Evolutionary conservation across 2,888 invertebrate species (phyloP).

Genomic region (Acholoe squamosa): DNA sequence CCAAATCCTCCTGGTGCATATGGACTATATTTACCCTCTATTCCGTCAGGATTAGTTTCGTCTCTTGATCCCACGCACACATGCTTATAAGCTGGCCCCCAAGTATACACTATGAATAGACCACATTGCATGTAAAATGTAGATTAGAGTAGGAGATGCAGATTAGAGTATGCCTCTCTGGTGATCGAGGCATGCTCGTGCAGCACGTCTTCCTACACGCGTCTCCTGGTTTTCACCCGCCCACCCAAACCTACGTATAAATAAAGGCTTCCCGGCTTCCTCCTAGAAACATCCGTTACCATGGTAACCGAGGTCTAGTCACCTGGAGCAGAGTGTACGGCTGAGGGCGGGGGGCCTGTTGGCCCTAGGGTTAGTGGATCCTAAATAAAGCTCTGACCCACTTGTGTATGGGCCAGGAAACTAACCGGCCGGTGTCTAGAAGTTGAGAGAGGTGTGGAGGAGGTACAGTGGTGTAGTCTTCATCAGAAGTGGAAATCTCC

Average conservation of each 20-base stretch:
- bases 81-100: no score
- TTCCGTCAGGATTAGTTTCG: no score
- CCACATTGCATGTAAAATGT: no score
- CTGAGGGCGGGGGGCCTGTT: background rate
- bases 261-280: background rate
- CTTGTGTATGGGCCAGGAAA: background rate
- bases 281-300: background rate
- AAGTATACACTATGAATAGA: no score
- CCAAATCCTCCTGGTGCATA: no score
- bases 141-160: no score
- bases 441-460: background rate
- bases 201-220: no score
- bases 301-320: background rate
- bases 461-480: background rate
- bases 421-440: background rate
- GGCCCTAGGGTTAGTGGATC: background rate
- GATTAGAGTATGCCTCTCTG: no score
- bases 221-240: background rate
- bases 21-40: no score
- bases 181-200: no score
- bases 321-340: background rate
- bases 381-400: constrained; percentile 17
- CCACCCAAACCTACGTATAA: background rate
- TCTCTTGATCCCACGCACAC: no score
- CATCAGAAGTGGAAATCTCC: background rate